Evolutionary conservation across 1,140 invertebrate genomes (phyloP).

Genomic region (Trachelipus rathkii): DNA sequence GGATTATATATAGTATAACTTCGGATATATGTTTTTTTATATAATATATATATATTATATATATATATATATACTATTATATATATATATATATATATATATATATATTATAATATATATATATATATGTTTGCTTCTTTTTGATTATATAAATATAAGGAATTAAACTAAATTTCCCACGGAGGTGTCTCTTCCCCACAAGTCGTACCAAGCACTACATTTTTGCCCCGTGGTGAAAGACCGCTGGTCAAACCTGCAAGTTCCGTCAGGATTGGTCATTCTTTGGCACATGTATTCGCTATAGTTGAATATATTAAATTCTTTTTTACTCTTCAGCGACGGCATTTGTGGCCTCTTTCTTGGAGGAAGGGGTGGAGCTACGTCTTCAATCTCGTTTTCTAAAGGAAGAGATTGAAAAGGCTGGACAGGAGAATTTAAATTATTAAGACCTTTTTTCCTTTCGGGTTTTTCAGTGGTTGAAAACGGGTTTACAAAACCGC

Average conservation of each 20-base stretch:
- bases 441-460: background rate
- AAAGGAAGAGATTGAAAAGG: background rate
- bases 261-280: background rate
- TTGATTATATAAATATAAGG: too few relatives aligned
- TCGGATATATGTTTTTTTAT: too few relatives aligned
- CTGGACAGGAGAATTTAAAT: background rate
- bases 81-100: too few relatives aligned
- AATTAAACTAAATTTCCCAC: background rate
- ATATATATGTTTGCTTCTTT: too few relatives aligned
- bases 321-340: background rate
- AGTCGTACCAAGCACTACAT: background rate
- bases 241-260: background rate
- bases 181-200: background rate
- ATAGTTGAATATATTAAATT: background rate
- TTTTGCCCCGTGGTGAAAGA: background rate
- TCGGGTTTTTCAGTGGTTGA: background rate
- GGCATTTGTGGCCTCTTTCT: background rate
- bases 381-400: background rate
- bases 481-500: background rate
- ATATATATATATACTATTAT: too few relatives aligned
- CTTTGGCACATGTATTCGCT: constrained; percentile 7
- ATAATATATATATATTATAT: too few relatives aligned
- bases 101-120: too few relatives aligned
- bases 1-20: too few relatives aligned
- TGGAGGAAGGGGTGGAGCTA: background rate